Percentiles rank a stretch among this genome's conserved stretches.
Evolutionary conservation across 2,113 vertebrate species (phyloP).

Genomic region (Neodontobutis hainanensis): DNA sequence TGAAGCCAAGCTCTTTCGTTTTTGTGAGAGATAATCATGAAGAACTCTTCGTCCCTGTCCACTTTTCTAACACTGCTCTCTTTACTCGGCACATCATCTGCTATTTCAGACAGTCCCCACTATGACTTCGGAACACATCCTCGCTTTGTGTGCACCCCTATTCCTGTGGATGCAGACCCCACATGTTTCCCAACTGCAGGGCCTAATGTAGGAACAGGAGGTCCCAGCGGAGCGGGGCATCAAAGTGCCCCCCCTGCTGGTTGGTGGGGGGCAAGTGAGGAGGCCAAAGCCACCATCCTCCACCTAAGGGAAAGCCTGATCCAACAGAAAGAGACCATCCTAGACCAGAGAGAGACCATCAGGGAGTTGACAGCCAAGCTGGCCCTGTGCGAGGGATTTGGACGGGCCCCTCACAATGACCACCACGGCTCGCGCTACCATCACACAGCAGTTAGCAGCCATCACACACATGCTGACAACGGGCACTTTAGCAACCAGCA

Average conservation of each 20-base stretch:
- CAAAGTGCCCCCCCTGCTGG: conserved; percentile 63
- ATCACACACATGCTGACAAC: conserved; percentile 39
- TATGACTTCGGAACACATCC: conserved; percentile 64
- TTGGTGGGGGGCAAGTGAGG: conserved; percentile 80
- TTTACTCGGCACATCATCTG: conserved; percentile 28
- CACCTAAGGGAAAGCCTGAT: conserved; percentile 83
- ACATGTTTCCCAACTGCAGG: conserved; percentile 70
- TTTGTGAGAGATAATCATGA: conserved; percentile 49
- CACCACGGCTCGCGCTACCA: conserved; percentile 45
- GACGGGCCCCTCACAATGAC: conserved; percentile 51
- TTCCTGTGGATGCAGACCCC: conserved; percentile 79
- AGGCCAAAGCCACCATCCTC: conserved; percentile 82
- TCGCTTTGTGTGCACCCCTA: conserved; percentile 82
- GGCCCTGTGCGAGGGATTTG: conserved; percentile 77
- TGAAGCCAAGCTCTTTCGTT: conserved; percentile 25
- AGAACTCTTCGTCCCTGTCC: conserved; percentile 16
- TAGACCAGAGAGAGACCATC: conserved; percentile 84
- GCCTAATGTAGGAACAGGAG: conserved; percentile 40
- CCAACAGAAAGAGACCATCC: conserved; percentile 84
- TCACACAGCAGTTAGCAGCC: conserved; percentile 24
- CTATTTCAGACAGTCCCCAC: conserved; percentile 49
- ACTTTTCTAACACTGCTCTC: conserved; percentile 1
- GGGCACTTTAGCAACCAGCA: conserved; percentile 56
- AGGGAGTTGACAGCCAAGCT: conserved; percentile 84
- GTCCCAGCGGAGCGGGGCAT: conserved; percentile 47